Conservation (phyloP, 2,888 invertebrate genomes). For the Entomobrya multifasciata region DNA sequence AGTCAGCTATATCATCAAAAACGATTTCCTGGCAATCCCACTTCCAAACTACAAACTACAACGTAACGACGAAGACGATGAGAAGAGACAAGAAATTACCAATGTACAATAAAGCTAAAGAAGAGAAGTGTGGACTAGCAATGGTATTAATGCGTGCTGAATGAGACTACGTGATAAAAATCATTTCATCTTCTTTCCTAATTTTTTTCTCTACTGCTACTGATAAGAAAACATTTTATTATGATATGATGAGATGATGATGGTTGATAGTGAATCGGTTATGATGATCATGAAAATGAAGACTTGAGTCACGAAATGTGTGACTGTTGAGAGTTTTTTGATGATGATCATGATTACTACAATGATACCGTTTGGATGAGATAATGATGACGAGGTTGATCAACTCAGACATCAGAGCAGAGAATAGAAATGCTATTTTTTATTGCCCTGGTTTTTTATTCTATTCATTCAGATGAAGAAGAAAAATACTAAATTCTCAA, state of each 20-base stretch:
- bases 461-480: no score
- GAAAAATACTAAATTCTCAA: neutral
- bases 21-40: neutral
- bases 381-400: constrained; percentile 21
- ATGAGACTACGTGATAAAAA: constrained; percentile 64
- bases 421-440: constrained; percentile 1
- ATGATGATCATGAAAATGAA: constrained; percentile 48
- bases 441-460: constrained; percentile 6
- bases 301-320: constrained; percentile 59
- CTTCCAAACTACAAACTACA: neutral
- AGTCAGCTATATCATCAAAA: constrained; percentile 45
- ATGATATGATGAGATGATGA: constrained; percentile 9
- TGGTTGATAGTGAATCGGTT: constrained; percentile 38
- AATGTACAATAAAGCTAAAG: neutral
- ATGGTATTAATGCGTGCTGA: constrained; percentile 51
- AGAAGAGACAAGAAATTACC: constrained; percentile 53
- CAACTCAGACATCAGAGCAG: no score
- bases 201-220: neutral
- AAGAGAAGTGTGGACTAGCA: neutral
- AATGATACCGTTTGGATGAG: neutral
- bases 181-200: constrained; percentile 44
- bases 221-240: constrained; percentile 35
- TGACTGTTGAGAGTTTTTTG: constrained; percentile 22
- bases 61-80: neutral
- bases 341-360: neutral